phyloP scores from a whole-genome alignment of 2,113 vertebrate species.

The Aepyceros melampus region DNA sequence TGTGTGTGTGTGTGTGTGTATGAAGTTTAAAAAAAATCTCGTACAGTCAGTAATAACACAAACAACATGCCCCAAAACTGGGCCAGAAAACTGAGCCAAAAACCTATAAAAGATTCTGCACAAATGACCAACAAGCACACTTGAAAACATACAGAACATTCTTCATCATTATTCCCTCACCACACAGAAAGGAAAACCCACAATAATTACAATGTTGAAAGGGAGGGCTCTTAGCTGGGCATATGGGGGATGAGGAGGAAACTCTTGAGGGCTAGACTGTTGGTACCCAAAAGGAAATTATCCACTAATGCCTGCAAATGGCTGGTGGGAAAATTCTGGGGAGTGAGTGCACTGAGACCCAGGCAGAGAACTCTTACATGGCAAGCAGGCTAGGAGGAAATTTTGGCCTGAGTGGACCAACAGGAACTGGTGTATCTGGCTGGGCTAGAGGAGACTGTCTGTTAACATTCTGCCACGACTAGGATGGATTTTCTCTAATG shows the following conservation, averaged over 20 bases:
- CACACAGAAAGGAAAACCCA: not conserved
- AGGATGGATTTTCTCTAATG: not conserved
- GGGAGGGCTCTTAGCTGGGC: not conserved
- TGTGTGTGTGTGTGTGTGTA: not conserved
- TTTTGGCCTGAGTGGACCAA: not conserved
- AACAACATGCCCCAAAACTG: not conserved
- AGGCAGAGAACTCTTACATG: not conserved
- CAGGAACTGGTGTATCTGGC: not conserved
- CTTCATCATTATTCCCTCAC: not conserved
- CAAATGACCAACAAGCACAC: not conserved
- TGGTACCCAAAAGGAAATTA: not conserved
- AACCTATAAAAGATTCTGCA: not conserved
- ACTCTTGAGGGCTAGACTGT: not conserved
- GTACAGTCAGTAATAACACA: not conserved
- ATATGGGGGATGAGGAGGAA: not conserved
- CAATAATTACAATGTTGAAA: not conserved
- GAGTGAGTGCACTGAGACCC: not conserved
- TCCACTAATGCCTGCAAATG: rapidly evolving
- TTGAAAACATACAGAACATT: not conserved
- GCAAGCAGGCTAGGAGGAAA: not conserved
- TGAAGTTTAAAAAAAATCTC: not conserved
- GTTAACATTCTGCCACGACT: not conserved
- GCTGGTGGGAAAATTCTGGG: not conserved
- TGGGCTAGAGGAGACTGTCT: too few species aligned
- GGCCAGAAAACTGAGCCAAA: not conserved